A percentile compares a stretch with the other conserved stretches of the same genome.
Evolutionary conservation across 37 sponge, comb jelly and placozoan species (phyloP).

Genomic region (Theonella swinhoei): DNA sequence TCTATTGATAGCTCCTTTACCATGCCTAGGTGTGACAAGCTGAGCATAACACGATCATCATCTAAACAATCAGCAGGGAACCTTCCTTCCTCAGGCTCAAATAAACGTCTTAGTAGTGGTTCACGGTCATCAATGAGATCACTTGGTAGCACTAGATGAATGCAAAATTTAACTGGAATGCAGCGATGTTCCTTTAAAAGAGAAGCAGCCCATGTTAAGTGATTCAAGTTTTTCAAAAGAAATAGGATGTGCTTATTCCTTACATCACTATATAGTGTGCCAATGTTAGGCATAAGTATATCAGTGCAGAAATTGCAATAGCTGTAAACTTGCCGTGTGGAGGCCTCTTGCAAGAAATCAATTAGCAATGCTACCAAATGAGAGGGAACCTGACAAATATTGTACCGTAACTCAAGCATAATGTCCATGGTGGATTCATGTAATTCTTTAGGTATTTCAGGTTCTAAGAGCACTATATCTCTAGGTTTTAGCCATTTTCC

Average conservation of each 20-base stretch:
- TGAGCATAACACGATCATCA: neutral
- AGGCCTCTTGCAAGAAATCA: neutral
- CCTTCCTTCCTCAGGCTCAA: slow-evolving; percentile 32
- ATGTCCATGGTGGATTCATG: slow-evolving; percentile 15
- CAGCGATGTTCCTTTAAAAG: slow-evolving; percentile 24
- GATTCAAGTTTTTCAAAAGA: slow-evolving; percentile 23
- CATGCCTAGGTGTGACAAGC: slow-evolving; percentile 41
- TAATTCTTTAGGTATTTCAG: slow-evolving; percentile 4
- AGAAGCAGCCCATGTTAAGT: slow-evolving; percentile 29
- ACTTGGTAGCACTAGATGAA: neutral
- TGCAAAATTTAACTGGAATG: slow-evolving; percentile 23
- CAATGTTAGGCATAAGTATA: slow-evolving; percentile 36
- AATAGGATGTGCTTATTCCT: slow-evolving; percentile 25
- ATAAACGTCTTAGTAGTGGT: slow-evolving; percentile 13
- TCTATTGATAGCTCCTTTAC: slow-evolving; percentile 11
- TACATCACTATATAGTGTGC: neutral
- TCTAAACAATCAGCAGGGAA: slow-evolving; percentile 52
- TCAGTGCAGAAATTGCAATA: slow-evolving; percentile 40
- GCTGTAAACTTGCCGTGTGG: neutral
- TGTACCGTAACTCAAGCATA: neutral
- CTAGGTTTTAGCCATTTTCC: slow-evolving; percentile 43
- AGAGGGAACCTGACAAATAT: slow-evolving; percentile 23
- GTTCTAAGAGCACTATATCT: slow-evolving; percentile 26
- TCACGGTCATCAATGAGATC: slow-evolving; percentile 34
- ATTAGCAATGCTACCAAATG: neutral